Evolutionary conservation across 2,888 invertebrate genomes (phyloP).

Genomic region (Aelia acuminata): DNA sequence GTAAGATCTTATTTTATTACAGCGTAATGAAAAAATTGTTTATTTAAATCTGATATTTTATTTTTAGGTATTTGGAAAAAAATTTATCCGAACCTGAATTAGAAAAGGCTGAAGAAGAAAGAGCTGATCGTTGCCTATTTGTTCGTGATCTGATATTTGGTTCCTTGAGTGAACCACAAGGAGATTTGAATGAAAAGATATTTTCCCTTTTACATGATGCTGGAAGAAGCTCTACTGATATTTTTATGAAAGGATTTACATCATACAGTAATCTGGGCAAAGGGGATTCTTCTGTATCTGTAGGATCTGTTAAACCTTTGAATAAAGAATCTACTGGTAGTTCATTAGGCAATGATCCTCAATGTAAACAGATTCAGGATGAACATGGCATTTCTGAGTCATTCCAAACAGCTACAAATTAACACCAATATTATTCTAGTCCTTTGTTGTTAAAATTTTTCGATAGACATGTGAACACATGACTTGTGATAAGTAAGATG

Average conservation of each 20-base stretch:
- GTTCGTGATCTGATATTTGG: conserved; percentile 79
- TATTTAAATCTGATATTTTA: background rate
- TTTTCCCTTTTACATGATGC: conserved; percentile 32
- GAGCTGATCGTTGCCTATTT: conserved; percentile 78
- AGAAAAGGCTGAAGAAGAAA: conserved; percentile 73
- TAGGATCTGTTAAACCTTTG: background rate
- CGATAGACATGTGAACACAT: conserved; percentile 42
- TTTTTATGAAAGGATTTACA: conserved; percentile 11
- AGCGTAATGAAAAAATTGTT: background rate
- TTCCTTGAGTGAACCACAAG: conserved; percentile 59
- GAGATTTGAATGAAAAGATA: conserved; percentile 45
- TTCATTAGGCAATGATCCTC: conserved; percentile 33
- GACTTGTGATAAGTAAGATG: conserved; percentile 35
- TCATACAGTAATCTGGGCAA: background rate
- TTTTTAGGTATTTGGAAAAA: conserved; percentile 72
- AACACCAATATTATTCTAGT: conserved; percentile 48
- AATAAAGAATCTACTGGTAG: conserved; percentile 8
- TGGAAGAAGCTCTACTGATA: conserved; percentile 12
- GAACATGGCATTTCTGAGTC: conserved; percentile 32
- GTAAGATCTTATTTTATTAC: too few relatives aligned
- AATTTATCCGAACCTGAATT: conserved; percentile 75
- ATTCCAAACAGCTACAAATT: conserved; percentile 32
- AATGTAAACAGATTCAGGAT: conserved; percentile 32
- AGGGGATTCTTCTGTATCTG: background rate
- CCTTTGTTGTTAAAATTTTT: conserved; percentile 8